Evolutionary conservation across 2,797 vertebrate genomes (phyloP).

Genomic region (Syndactyla subalaris): DNA sequence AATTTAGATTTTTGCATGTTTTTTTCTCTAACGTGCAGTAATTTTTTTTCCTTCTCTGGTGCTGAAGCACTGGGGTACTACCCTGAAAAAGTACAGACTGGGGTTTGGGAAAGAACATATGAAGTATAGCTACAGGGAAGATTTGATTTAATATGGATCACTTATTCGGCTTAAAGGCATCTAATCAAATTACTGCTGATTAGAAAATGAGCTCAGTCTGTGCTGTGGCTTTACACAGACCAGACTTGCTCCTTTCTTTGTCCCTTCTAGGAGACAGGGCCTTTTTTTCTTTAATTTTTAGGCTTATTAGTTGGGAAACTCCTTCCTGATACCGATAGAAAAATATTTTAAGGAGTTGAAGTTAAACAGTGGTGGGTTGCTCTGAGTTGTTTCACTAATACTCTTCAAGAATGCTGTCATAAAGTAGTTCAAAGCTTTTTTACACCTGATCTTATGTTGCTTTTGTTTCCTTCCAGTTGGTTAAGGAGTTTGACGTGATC

Average conservation of each 20-base stretch:
- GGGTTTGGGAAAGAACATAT: not conserved
- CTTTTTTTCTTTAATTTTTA: not conserved
- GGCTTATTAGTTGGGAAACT: not conserved
- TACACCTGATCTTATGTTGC: not conserved
- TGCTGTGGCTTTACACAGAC: not conserved
- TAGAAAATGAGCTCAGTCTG: not conserved
- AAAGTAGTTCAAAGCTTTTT: not conserved
- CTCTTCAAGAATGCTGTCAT: not conserved
- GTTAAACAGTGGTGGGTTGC: not conserved
- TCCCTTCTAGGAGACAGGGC: not conserved
- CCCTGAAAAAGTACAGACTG: not conserved
- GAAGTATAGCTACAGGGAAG: not conserved
- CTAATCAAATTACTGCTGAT: not conserved
- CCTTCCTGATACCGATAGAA: fast-evolving
- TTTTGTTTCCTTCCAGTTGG: slow-evolving; percentile 63
- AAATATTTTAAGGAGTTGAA: not conserved
- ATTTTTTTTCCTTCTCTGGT: not conserved
- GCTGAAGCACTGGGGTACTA: not conserved
- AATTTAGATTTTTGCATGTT: not conserved
- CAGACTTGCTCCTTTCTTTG: not conserved
- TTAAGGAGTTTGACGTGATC: slow-evolving; percentile 75
- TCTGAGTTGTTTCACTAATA: not conserved
- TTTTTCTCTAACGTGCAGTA: not conserved
- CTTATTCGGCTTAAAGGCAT: not conserved
- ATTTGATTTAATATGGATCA: not conserved